Evolutionary conservation across 2,113 vertebrate species (phyloP).

Genomic region (Turnix velox): DNA sequence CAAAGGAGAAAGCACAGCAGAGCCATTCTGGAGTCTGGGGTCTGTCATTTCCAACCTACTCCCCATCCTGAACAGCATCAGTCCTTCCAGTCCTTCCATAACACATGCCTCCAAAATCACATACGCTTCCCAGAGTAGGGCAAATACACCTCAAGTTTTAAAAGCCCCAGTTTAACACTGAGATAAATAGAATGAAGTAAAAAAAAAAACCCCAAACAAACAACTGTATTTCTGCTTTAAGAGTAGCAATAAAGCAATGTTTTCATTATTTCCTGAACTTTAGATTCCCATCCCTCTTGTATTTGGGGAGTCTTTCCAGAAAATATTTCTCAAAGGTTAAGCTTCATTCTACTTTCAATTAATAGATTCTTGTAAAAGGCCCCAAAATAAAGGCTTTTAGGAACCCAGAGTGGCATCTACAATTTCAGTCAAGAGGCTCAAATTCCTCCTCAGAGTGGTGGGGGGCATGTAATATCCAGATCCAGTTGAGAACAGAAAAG

Average conservation of each 20-base stretch:
- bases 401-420: background rate
- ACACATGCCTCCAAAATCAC: fast-evolving
- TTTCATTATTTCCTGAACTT: background rate
- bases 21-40: background rate
- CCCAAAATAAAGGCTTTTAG: background rate
- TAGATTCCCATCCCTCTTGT: background rate
- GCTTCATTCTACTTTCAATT: background rate
- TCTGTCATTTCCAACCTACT: background rate
- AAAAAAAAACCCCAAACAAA: too few species aligned
- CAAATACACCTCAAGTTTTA: background rate
- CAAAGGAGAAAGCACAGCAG: background rate
- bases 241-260: background rate
- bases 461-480: background rate
- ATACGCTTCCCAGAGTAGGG: background rate
- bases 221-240: background rate
- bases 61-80: background rate
- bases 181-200: background rate
- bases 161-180: background rate
- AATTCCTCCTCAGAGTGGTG: background rate
- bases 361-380: background rate
- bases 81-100: background rate
- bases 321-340: background rate
- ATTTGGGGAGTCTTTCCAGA: background rate
- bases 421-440: background rate
- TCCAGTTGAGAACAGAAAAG: background rate